A percentile compares a stretch with the other conserved stretches of the same genome.
These are phyloP conservation scores for Plumapathes pennacea DNA, from an alignment of 92 coral and sea anemone genomes.

Conservation along the genomic window DNA sequence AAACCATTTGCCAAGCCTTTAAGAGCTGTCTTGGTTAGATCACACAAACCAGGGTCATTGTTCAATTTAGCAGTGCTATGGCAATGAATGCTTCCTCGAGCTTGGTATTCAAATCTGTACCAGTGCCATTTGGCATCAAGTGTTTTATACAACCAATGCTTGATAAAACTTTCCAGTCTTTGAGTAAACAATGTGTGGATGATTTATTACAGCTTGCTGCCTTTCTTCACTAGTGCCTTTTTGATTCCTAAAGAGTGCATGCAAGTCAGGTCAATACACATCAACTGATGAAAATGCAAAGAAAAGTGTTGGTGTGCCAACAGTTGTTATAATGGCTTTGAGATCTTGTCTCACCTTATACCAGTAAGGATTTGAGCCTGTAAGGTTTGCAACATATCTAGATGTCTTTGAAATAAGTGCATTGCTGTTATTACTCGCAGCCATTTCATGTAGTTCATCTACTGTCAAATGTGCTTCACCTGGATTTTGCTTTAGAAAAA, in stretches of 20 bases:
- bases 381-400: too few species aligned
- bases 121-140: conserved; percentile 80
- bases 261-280: too few species aligned
- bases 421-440: too few species aligned
- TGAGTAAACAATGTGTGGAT: conserved; percentile 67
- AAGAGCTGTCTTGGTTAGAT: conserved; percentile 61
- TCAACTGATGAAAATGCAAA: too few species aligned
- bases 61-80: conserved; percentile 67
- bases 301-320: too few species aligned
- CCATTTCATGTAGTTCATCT: too few species aligned
- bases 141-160: conserved; percentile 71
- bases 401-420: too few species aligned
- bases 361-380: too few species aligned
- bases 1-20: too few species aligned
- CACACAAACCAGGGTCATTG: conserved; percentile 81
- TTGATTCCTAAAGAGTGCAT: conserved; percentile 18
- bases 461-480: too few species aligned
- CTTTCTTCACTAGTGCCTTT: conserved; percentile 50
- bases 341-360: too few species aligned
- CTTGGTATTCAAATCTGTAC: conserved; percentile 77
- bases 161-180: conserved; percentile 66
- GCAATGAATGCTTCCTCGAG: conserved; percentile 72
- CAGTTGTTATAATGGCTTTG: too few species aligned
- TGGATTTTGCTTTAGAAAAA: conserved; percentile 14
- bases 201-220: conserved; percentile 51